Percentiles rank a stretch among this genome's conserved stretches.
These are phyloP conservation scores for Pipistrellus pipistrellus DNA, from an alignment of 2,797 vertebrate genomes.

Conservation along the genomic window DNA sequence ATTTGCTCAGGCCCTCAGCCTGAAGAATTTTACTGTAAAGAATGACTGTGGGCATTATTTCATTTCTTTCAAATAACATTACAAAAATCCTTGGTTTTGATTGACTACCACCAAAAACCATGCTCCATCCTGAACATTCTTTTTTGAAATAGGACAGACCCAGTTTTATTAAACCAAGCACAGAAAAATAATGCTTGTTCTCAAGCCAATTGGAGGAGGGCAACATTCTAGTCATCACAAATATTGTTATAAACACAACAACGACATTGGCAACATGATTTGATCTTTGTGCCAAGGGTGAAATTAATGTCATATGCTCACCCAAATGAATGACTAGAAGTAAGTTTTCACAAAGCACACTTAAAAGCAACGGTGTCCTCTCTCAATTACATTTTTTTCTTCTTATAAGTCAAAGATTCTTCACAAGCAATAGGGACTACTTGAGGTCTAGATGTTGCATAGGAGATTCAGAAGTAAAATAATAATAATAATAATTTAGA, in stretches of 20 bases:
- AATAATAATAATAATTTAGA: not conserved
- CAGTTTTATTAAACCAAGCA: conserved; percentile 84
- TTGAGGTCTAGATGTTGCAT: not conserved
- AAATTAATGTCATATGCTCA: conserved; percentile 89
- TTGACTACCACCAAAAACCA: conserved; percentile 76
- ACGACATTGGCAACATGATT: conserved; percentile 88
- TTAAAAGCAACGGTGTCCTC: conserved; percentile 79
- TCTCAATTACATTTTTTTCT: conserved; percentile 73
- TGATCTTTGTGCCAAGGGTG: conserved; percentile 88
- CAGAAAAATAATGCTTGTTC: conserved; percentile 86
- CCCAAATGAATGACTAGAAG: conserved; percentile 83
- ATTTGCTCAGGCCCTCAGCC: not conserved
- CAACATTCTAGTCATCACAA: conserved; percentile 87
- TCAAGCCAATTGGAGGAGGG: conserved; percentile 86
- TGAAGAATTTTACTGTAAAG: conserved; percentile 81
- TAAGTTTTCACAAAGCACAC: conserved; percentile 84
- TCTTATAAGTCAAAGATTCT: conserved; percentile 42
- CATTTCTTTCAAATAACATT: conserved; percentile 24
- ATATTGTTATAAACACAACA: conserved; percentile 89
- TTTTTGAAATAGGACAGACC: conserved; percentile 83
- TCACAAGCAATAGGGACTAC: not conserved
- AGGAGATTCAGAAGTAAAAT: not conserved
- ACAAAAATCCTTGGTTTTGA: conserved; percentile 55
- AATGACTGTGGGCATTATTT: conserved; percentile 35
- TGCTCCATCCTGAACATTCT: conserved; percentile 80